These are phyloP conservation scores for Macrosiphum euphorbiae DNA, from an alignment of 2,888 invertebrate species.

Conservation along the genomic window DNA sequence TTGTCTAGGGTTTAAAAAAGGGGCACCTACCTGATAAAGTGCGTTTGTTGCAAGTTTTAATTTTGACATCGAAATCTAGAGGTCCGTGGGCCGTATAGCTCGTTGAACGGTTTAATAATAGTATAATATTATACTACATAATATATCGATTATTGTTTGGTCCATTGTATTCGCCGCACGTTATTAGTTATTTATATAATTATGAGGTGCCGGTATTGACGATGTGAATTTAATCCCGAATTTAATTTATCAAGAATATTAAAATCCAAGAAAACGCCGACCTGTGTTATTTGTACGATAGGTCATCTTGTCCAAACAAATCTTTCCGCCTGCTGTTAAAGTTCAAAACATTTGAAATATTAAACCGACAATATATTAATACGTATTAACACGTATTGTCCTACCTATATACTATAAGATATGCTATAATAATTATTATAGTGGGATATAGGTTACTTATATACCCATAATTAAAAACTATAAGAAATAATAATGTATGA, in stretches of 20 bases:
- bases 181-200: not conserved
- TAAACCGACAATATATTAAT: not conserved
- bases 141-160: too few relatives aligned
- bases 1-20: not conserved
- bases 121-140: too few relatives aligned
- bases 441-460: not conserved
- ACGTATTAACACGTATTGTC: not conserved
- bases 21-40: not conserved
- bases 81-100: too few relatives aligned
- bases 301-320: too few relatives aligned
- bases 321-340: not conserved
- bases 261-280: not conserved
- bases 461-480: not conserved
- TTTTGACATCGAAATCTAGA: not conserved
- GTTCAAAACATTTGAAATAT: not conserved
- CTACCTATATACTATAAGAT: too few relatives aligned
- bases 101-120: too few relatives aligned
- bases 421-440: not conserved
- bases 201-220: not conserved
- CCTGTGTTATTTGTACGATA: not conserved
- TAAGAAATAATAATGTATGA: not conserved
- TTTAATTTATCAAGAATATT: slow-evolving; percentile 12
- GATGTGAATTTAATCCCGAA: not conserved
- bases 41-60: not conserved
- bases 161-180: not conserved